Base-by-base conservation (phyloP, 2,113 vertebrate species). In the Stegastes partitus region DNA sequence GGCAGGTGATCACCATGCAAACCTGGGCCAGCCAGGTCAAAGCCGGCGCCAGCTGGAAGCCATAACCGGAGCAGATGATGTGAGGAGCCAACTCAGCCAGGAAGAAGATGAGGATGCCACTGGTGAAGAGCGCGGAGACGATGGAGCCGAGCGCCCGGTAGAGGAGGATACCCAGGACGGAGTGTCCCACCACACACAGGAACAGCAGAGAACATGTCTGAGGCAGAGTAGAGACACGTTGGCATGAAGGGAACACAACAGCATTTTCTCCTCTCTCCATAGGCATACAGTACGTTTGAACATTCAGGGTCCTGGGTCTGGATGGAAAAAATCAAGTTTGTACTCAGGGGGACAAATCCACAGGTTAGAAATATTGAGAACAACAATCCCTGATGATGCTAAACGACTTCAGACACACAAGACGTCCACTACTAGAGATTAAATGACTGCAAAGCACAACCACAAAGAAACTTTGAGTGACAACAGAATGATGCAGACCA, bases 81-180 rank as follows among this genome's bases (percentile, higher is more conserved):
- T 96, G 95, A 0, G 97, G 97, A n/a, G 94, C 73, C 87, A 97
- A 88, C 86, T 97, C 97, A 0, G 92, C 94, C 54, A 97, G 69
- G 47, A 97, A 74, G 79, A 97, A 97, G 70, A 96, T 77, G 6
- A 97, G 90, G 44, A 94, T 87, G 2, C 94, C 96, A 56, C 95
- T 94, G 23, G 94, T 91, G 70, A 98, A 95, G 10, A 95, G 92
- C 0, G 96, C 96, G 0, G 95, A 93, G 0, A 86, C 25, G 25
- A 95, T 73, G 45, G 93, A 94, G 31, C 92, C 95, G 3, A 95
- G 81, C 0, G 91, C 96, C 9, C 83, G 85, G 90, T 95, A 95
- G 47, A 97, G 74, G 1, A 98, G 87, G 31, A 97, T 95, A 0
- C 94, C 96, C 7, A 97, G 87, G 2, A 93, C 95, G 0, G 96